Evolutionary conservation across 2,888 invertebrate genomes (phyloP).

Genomic region (Microchrysa polita): DNA sequence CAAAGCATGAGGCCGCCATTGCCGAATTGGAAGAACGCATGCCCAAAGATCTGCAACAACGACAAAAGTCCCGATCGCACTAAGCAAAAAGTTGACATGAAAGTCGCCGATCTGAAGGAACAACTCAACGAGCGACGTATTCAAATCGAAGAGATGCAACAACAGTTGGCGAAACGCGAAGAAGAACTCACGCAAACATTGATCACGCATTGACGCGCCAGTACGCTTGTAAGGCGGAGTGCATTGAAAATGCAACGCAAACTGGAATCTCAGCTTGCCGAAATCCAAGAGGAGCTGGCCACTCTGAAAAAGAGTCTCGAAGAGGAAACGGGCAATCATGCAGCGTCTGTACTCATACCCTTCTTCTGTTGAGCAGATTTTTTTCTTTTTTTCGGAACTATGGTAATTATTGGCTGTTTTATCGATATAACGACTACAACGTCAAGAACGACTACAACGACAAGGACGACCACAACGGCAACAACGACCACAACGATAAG

Average conservation of each 20-base stretch:
- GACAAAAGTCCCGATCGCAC: conserved; percentile 92
- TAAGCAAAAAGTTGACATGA: conserved; percentile 89
- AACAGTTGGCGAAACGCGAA: conserved; percentile 87
- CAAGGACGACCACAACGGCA: too few relatives aligned
- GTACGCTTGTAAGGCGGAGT: conserved; percentile 83
- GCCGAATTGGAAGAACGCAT: conserved; percentile 94
- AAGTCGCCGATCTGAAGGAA: conserved; percentile 90
- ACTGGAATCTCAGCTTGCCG: conserved; percentile 90
- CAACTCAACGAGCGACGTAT: conserved; percentile 89
- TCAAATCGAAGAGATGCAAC: conserved; percentile 92
- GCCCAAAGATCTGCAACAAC: conserved; percentile 91
- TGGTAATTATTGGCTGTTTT: too few relatives aligned
- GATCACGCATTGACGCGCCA: conserved; percentile 93
- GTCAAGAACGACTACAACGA: too few relatives aligned
- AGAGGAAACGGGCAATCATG: conserved; percentile 88
- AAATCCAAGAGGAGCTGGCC: conserved; percentile 94
- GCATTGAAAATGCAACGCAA: conserved; percentile 91
- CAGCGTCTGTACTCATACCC: conserved; percentile 80
- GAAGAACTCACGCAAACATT: conserved; percentile 91
- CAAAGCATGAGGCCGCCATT: conserved; percentile 95
- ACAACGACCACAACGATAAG: too few relatives aligned
- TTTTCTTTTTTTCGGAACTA: too few relatives aligned
- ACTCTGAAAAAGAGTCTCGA: conserved; percentile 92
- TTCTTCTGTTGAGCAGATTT: too few relatives aligned
- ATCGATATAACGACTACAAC: too few relatives aligned